Base-by-base conservation (phyloP, 2,797 vertebrate genomes). In the Eurystomus glaucurus region DNA sequence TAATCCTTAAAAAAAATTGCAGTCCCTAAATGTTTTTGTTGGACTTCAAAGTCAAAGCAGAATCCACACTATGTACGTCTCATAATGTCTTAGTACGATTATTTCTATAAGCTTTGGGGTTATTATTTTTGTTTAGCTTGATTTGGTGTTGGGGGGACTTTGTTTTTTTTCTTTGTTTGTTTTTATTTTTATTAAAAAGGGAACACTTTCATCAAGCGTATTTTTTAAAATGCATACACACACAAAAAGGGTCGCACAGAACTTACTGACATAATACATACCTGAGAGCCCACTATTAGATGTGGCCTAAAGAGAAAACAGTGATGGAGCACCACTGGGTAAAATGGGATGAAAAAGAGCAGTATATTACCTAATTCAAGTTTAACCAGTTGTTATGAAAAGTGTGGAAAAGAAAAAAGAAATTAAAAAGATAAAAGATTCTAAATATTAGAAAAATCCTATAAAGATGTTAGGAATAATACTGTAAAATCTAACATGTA, bases 91-190 rank as follows among this genome's bases (percentile, higher is more conserved):
- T 68, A 78, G 7, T 37, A 45, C 17, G 45, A 28, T 16, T 29
- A 2, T 25, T 80, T 61, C 37, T 62, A 1, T 26, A 61, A 31
- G 2, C 8, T 31, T 29, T 35, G 7, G 13, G 1, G 10, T 4
- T 1, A 35, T 3, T 8, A 12, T 23, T 50, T 29, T 46, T 4
- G 5, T 26, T 76, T 68, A 26, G 28, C 52, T 68, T 52, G 19
- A 21, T 28, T 33, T 35, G 35, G 35, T 35, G 35, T 35, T 35
- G 35, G 35, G 35, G 35, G 35, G 35, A 35, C 35, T 35, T 35
- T 35, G 35, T 7, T 35, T 35, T 35, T 35, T 35, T 35, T 35
- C 35, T 35, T 35, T 35, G 35, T 35, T 35, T 35, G 35, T 35
- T 35, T 35, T 35, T 35, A 35, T 35, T 35, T 51, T 51, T 46